Percentiles rank a stretch among this genome's conserved stretches.
Conservation (phyloP, 2,113 vertebrate species). For the Triplophysa tibetana region DNA sequence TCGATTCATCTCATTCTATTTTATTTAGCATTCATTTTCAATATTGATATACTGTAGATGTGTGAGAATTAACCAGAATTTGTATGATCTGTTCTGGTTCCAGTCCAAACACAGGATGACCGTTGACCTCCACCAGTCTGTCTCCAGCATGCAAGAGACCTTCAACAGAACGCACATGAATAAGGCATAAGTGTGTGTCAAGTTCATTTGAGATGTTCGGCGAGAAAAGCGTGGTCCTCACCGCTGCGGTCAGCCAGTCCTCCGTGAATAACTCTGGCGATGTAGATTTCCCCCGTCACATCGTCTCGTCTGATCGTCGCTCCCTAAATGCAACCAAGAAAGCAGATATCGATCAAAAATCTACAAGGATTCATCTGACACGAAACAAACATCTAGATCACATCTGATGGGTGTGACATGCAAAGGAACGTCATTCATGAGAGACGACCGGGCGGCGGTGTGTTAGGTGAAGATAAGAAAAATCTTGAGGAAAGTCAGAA, state of each 20-base stretch:
- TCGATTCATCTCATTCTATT: background rate
- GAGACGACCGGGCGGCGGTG: background rate
- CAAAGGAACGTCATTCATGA: background rate
- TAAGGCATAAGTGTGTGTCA: background rate
- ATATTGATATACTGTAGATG: background rate
- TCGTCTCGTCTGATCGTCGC: constrained; percentile 95
- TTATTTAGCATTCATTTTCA: too few relatives aligned
- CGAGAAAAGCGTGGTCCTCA: constrained; percentile 61
- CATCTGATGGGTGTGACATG: constrained; percentile 6
- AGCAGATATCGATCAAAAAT: background rate
- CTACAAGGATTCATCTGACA: background rate
- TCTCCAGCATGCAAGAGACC: constrained; percentile 93
- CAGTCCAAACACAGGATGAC: constrained; percentile 87
- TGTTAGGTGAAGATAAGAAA: background rate
- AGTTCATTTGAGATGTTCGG: background rate
- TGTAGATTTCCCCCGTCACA: constrained; percentile 86
- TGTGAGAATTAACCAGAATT: constrained; percentile 79
- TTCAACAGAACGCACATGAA: constrained; percentile 53
- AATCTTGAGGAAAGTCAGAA: background rate
- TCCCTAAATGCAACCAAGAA: constrained; percentile 75
- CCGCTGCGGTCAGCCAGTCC: constrained; percentile 92
- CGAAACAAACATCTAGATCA: background rate
- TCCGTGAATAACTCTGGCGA: constrained; percentile 92
- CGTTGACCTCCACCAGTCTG: constrained; percentile 92
- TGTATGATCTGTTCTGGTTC: constrained; percentile 95